Evolutionary conservation across 2,888 invertebrate species (phyloP).

Genomic region (Idaea aversata): DNA sequence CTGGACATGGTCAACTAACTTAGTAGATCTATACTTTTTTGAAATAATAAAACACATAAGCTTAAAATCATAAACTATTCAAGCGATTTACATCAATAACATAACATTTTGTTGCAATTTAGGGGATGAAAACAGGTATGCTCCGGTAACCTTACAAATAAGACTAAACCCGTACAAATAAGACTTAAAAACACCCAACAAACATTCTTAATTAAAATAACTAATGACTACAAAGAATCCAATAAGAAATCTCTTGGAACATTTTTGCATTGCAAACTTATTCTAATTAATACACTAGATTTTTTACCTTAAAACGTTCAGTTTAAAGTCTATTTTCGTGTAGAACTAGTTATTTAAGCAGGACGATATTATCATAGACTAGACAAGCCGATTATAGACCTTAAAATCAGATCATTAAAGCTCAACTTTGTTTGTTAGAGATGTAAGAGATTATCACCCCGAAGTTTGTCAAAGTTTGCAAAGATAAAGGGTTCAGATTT

Average conservation of each 20-base stretch:
- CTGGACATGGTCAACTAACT: too few species aligned
- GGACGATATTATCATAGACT: neutral
- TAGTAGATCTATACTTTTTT: too few species aligned
- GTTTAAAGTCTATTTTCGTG: neutral
- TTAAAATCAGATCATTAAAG: neutral
- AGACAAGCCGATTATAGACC: neutral
- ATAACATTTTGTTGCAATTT: too few species aligned
- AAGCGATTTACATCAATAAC: too few species aligned
- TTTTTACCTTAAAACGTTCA: neutral
- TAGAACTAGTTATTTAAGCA: neutral
- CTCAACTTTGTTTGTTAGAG: neutral
- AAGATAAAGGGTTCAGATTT: neutral
- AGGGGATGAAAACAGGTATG: too few species aligned
- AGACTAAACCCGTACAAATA: neutral
- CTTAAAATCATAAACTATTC: too few species aligned
- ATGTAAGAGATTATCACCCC: neutral
- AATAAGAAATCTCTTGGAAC: neutral
- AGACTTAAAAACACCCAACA: neutral
- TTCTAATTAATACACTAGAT: neutral
- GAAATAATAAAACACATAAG: too few species aligned
- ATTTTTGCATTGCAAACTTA: neutral
- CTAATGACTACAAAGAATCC: constrained; percentile 1
- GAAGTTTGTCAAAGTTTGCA: neutral
- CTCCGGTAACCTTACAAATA: neutral
- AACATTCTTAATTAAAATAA: constrained; percentile 1